Conservation (phyloP, 1,140 invertebrate genomes). For the Caenorhabditis latens region DNA sequence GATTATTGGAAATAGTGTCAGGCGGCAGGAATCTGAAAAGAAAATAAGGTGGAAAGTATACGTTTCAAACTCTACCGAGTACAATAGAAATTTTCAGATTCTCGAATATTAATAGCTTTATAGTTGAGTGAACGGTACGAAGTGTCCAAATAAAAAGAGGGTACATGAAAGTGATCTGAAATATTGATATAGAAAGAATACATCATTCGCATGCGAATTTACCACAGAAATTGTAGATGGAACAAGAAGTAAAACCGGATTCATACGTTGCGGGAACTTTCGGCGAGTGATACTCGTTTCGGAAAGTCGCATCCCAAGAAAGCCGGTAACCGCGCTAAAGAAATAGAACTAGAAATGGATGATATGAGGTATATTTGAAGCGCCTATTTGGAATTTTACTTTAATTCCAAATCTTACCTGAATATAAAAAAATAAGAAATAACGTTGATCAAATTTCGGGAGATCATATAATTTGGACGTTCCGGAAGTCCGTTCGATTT, state of each 20-base stretch:
- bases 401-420: neutral
- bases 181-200: neutral
- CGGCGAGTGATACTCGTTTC: conserved; percentile 11
- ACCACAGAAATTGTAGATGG: conserved; percentile 24
- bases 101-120: conserved; percentile 5
- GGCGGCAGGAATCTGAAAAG: neutral
- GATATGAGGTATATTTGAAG: too few species aligned
- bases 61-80: neutral
- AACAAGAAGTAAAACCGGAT: neutral
- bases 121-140: neutral
- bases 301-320: conserved; percentile 6
- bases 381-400: too few species aligned
- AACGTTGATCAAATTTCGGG: conserved; percentile 6
- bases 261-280: neutral
- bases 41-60: neutral
- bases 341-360: neutral
- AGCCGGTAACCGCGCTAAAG: conserved; percentile 25
- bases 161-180: conserved; percentile 33
- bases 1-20: neutral
- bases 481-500: neutral
- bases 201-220: neutral
- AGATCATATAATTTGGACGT: neutral
- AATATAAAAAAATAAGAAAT: conserved; percentile 21
- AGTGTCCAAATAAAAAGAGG: conserved; percentile 13
- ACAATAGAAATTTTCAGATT: conserved; percentile 38